A percentile compares a stretch with the other conserved stretches of the same genome.
phyloP scores from a whole-genome alignment of 30 jellyfish, hydroid and myxozoan genomes.

The Phacellophora camtschatica region DNA sequence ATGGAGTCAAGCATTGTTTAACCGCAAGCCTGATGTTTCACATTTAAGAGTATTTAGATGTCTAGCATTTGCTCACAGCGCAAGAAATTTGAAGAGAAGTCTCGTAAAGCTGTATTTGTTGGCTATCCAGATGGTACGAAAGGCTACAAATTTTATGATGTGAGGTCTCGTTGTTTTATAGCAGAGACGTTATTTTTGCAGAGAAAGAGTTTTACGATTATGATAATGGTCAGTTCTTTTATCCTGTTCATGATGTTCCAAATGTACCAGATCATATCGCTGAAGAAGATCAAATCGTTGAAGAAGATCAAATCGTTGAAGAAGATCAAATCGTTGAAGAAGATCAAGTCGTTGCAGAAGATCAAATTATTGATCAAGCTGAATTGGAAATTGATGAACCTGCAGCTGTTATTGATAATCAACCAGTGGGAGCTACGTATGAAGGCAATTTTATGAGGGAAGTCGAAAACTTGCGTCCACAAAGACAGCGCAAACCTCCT shows the following conservation, averaged over 20 bases:
- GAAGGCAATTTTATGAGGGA: constrained; percentile 28
- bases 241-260: neutral
- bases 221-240: constrained; percentile 5
- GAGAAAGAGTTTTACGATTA: constrained; percentile 29
- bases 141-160: constrained; percentile 41
- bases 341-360: neutral
- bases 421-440: constrained; percentile 39
- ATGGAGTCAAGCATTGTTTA: constrained; percentile 4
- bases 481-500: constrained; percentile 35
- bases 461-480: constrained; percentile 13
- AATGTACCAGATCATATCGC: neutral
- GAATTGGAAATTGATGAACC: constrained; percentile 3
- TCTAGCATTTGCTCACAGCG: constrained; percentile 16
- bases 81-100: constrained; percentile 42
- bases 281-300: neutral
- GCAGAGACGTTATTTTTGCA: constrained; percentile 60
- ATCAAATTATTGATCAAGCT: neutral
- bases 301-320: neutral
- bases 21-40: constrained; percentile 15
- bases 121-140: constrained; percentile 55
- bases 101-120: constrained; percentile 31
- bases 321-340: neutral
- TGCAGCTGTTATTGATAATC: neutral
- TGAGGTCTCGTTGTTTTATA: neutral
- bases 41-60: constrained; percentile 43